Base-by-base conservation (phyloP, 2,888 invertebrate genomes). In the Biston betularia region DNA sequence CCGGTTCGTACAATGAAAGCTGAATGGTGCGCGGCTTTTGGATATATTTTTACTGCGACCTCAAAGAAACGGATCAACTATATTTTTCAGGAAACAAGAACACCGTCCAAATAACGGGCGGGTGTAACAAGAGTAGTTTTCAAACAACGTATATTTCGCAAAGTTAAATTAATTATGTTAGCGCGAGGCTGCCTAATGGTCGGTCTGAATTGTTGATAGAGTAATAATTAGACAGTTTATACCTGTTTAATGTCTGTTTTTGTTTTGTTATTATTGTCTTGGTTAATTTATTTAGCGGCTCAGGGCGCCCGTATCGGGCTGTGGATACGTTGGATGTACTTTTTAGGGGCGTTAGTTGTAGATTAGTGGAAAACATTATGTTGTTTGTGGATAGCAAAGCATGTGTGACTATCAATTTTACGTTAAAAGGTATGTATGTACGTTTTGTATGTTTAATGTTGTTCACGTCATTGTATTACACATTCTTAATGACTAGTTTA, bases 161-260 rank as follows among this genome's bases (percentile, higher is more conserved):
- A 81, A 82, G 75, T 85, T 83, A 81, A 85, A 87, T 87, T 86
- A 87, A 87, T 87, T 82, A 83, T 66, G 69, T 76, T 71, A 73
- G 75, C 75, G 77, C 76, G 77, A 77, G 79, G 81, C 76, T 78
- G 75, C 79, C 76, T 87, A 86, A 82, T 83, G 79, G 84, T 74
- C 73, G 79, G 67, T 66, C 70, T 75, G 72, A 78, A 82, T 83
- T 84, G 85, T 82, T 82, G 81, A 85, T 84, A 83, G 79, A 79
- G 79, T 78, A 82, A 80, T 84, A 82, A 85, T 84, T 81, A 79
- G 72, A 71, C 70, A 70, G 75, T 79, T 61, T 71, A 65, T 67
- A 81, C 74, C 71, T 71, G 71, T 73, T 71, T 73, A 72, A 73
- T 71, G 72, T 64, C 77, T 76, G 81, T 79, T 83, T 84, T 80